Evolutionary conservation across 2,113 vertebrate species (phyloP).

Genomic region (Anguilla rostrata): DNA sequence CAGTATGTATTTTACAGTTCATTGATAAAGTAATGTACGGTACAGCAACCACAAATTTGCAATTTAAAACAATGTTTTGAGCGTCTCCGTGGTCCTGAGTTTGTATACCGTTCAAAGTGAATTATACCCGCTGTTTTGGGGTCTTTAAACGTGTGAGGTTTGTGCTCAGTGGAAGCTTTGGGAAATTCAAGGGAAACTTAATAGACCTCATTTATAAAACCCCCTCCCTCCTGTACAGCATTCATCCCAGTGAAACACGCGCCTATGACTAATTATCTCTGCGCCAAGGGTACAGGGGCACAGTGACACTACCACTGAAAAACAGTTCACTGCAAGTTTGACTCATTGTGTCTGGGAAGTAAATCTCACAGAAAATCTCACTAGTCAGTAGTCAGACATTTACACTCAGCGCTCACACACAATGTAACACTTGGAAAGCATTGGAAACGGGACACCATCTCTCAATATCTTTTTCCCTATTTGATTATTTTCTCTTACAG

Average conservation of each 20-base stretch:
- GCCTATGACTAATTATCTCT: not conserved
- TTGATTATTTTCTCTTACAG: too few species aligned
- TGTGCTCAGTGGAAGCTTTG: not conserved
- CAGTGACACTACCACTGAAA: not conserved
- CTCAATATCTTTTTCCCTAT: too few species aligned
- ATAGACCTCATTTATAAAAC: not conserved
- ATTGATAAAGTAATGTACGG: not conserved
- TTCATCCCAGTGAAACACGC: not conserved
- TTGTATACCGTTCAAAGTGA: not conserved
- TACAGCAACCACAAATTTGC: not conserved
- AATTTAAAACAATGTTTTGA: not conserved
- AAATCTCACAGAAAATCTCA: not conserved
- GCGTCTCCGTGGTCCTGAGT: not conserved
- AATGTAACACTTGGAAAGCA: not conserved
- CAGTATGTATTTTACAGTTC: conserved; percentile 3
- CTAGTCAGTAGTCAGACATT: not conserved
- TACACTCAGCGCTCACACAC: not conserved
- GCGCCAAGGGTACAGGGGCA: not conserved
- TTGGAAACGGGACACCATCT: not conserved
- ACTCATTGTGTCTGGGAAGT: not conserved
- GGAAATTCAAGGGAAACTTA: not conserved
- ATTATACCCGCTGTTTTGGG: not conserved
- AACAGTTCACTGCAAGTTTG: not conserved
- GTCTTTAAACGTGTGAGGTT: not conserved
- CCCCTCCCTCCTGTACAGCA: not conserved